Percentiles rank a stretch among this genome's conserved stretches.
Conservation (phyloP, 2,888 invertebrate species). For the Nomada lathburiana region DNA sequence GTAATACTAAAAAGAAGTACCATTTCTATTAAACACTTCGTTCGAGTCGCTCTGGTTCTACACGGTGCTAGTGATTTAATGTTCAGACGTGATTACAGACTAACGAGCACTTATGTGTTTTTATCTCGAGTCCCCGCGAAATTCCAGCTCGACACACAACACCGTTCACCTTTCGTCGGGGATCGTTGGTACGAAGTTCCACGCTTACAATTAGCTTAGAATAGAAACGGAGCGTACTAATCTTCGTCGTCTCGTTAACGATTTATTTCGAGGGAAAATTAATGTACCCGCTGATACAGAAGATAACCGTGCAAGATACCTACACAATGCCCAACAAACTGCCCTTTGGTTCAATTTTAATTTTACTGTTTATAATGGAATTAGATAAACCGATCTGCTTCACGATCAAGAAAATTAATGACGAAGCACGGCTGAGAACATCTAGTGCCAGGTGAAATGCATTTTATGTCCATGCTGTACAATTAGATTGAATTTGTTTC, state of each 20-base stretch:
- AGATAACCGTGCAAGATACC: neutral
- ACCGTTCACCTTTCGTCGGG: conserved; percentile 35
- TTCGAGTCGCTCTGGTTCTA: neutral
- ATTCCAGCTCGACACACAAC: conserved; percentile 35
- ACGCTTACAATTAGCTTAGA: neutral
- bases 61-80: neutral
- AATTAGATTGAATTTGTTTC: neutral
- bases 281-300: neutral
- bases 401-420: neutral
- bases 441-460: too few relatives aligned
- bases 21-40: neutral
- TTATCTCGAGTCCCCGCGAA: conserved; percentile 26
- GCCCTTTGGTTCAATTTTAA: neutral
- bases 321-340: too few relatives aligned
- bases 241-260: neutral
- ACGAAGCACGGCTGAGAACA: neutral
- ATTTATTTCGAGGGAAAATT: neutral
- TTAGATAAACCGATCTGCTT: neutral
- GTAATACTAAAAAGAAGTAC: too few relatives aligned
- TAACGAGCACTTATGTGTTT: conserved; percentile 23
- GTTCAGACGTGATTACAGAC: neutral
- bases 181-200: conserved; percentile 10
- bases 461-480: too few relatives aligned
- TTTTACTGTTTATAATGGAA: neutral
- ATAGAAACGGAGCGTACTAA: conserved; percentile 3